Evolutionary conservation across 2,113 vertebrate species (phyloP).

Genomic region (Astatotilapia flaviijosephi): DNA sequence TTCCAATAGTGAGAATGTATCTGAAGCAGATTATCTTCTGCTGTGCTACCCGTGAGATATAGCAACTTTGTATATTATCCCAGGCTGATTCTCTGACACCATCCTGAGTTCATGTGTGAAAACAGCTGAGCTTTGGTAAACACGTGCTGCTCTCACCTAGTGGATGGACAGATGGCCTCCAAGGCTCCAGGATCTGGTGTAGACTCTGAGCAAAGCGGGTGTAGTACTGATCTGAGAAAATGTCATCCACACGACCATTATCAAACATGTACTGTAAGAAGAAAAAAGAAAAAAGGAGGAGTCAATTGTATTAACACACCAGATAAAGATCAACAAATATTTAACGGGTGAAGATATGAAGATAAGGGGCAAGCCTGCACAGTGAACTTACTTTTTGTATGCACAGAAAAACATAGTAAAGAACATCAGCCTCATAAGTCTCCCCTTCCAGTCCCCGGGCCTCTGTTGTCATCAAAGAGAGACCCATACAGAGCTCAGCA

Average conservation of each 20-base stretch:
- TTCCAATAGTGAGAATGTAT: neutral
- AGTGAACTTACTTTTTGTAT: constrained; percentile 86
- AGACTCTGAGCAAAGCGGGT: constrained; percentile 84
- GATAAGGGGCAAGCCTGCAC: neutral
- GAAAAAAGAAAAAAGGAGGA: neutral
- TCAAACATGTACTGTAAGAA: constrained; percentile 71
- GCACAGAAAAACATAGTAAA: constrained; percentile 96
- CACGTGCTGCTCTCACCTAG: constrained; percentile 75
- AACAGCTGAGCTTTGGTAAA: neutral
- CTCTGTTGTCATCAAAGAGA: constrained; percentile 94
- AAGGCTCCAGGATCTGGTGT: constrained; percentile 89
- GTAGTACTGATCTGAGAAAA: constrained; percentile 70
- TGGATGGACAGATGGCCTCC: constrained; percentile 87
- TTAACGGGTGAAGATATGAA: neutral
- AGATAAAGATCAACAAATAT: neutral
- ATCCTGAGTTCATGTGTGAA: neutral
- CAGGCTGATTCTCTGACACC: neutral
- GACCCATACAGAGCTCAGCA: constrained; percentile 93
- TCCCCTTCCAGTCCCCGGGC: constrained; percentile 90
- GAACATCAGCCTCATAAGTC: constrained; percentile 87
- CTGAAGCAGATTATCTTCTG: neutral
- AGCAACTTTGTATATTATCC: neutral
- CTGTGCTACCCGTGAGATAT: neutral
- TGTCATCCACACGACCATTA: constrained; percentile 80
- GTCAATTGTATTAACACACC: neutral